Conservation (phyloP, 2,113 vertebrate genomes). For the human (Homo sapiens) region GRCh38 chr16:56171501-56172000, state of each 20-base stretch:
- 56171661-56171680: background rate
- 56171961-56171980: background rate
- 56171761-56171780: background rate
- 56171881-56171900: background rate
- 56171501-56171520: background rate
- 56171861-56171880: background rate
- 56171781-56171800: constrained; percentile 2
- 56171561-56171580: background rate
- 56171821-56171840: background rate
- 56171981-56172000: too few relatives aligned
- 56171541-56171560: constrained; percentile 22
- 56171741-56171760: constrained; percentile 1
- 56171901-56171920: background rate
- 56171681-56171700: background rate
- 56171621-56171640: background rate
- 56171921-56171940: background rate
- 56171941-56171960: background rate
- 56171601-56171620: background rate
- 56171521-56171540: background rate
- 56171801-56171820: background rate
- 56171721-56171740: background rate
- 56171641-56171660: background rate
- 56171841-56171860: background rate
- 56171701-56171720: background rate
- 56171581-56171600: background rate